phyloP scores from a whole-genome alignment of 1,140 invertebrate species.

The Drosophila pseudoananassae region DNA sequence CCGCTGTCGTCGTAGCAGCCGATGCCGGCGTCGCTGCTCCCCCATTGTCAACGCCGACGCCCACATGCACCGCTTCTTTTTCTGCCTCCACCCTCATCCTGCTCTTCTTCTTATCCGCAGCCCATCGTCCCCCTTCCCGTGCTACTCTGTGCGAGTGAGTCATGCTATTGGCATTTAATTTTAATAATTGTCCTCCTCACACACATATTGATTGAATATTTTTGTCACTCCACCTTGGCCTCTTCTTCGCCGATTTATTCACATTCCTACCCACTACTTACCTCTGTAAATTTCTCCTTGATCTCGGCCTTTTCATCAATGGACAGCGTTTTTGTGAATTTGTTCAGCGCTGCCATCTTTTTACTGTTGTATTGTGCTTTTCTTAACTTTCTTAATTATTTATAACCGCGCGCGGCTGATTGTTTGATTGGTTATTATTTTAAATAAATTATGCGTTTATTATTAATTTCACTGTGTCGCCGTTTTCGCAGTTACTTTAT shows the following conservation, averaged over 20 bases:
- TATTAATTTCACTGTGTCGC: slow-evolving; percentile 67
- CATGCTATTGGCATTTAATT: slow-evolving; percentile 67
- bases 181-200: slow-evolving; percentile 29
- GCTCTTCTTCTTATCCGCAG: neutral
- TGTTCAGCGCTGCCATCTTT: slow-evolving; percentile 80
- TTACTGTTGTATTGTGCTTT: slow-evolving; percentile 42
- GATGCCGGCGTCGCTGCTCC: slow-evolving; percentile 25
- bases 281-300: slow-evolving; percentile 83
- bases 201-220: slow-evolving; percentile 28
- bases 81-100: slow-evolving; percentile 16
- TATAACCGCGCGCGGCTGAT: slow-evolving; percentile 36
- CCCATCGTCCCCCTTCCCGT: too few species aligned
- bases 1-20: too few species aligned
- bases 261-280: slow-evolving; percentile 56
- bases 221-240: too few species aligned
- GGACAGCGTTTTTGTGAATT: slow-evolving; percentile 82
- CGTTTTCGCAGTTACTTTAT: slow-evolving; percentile 46
- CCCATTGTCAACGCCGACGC: slow-evolving; percentile 48
- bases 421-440: slow-evolving; percentile 66
- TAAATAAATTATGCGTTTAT: slow-evolving; percentile 71
- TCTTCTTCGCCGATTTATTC: too few species aligned
- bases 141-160: slow-evolving; percentile 38
- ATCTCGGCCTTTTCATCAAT: slow-evolving; percentile 83
- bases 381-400: slow-evolving; percentile 49
- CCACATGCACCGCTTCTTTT: slow-evolving; percentile 75